These are phyloP conservation scores for Bursaphelenchus okinawaensis DNA, from an alignment of 2,888 invertebrate species.

Conservation along the genomic window DNA sequence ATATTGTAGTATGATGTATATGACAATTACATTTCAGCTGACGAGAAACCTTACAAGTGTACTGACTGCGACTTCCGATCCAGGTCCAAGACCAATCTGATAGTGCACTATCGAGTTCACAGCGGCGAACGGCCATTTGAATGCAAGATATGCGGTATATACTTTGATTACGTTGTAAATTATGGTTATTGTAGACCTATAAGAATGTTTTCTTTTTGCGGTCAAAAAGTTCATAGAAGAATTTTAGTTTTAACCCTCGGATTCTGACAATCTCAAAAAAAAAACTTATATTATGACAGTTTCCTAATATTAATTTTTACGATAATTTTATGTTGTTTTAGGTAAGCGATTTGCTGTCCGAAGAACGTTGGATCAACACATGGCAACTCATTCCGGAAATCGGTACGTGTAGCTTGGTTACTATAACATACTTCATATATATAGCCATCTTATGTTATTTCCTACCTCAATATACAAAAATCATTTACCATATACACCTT, in stretches of 20 bases:
- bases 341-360: slow-evolving; percentile 25
- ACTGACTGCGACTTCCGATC: slow-evolving; percentile 65
- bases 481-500: too few relatives aligned
- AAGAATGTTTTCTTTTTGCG: too few relatives aligned
- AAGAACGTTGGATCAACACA: slow-evolving; percentile 58
- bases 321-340: slow-evolving; percentile 8
- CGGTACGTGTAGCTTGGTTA: slow-evolving; percentile 60
- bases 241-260: too few relatives aligned
- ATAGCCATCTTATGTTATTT: not conserved
- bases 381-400: slow-evolving; percentile 64
- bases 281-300: too few relatives aligned
- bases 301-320: slow-evolving; percentile 53
- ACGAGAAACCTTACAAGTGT: slow-evolving; percentile 61
- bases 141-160: slow-evolving; percentile 64
- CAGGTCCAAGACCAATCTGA: slow-evolving; percentile 64
- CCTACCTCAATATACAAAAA: not conserved
- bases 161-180: slow-evolving; percentile 25
- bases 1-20: too few relatives aligned
- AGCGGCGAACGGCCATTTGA: slow-evolving; percentile 63
- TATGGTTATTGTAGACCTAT: not conserved
- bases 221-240: too few relatives aligned
- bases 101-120: slow-evolving; percentile 65
- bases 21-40: slow-evolving; percentile 48
- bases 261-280: too few relatives aligned
- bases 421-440: slow-evolving; percentile 22